These are phyloP conservation scores for Drosophila bifasciata DNA, from an alignment of 1,140 invertebrate genomes.

Conservation along the genomic window DNA sequence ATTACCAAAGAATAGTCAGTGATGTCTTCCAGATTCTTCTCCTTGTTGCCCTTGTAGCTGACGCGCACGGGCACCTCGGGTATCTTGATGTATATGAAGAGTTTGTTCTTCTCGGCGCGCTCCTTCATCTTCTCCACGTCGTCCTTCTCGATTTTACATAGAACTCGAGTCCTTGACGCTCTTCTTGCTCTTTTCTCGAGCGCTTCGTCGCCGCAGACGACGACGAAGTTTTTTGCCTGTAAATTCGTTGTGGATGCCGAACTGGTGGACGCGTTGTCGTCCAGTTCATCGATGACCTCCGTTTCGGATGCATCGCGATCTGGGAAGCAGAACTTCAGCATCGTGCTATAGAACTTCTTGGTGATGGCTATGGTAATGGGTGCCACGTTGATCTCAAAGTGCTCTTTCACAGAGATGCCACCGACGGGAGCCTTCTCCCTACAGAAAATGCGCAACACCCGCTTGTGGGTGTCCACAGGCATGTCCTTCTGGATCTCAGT, in stretches of 20 bases:
- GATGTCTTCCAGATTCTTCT: slow-evolving; percentile 98
- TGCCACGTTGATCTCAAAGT: slow-evolving; percentile 98
- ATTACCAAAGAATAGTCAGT: slow-evolving; percentile 96
- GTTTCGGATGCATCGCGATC: slow-evolving; percentile 95
- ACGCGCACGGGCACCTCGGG: slow-evolving; percentile 98
- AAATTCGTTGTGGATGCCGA: slow-evolving; percentile 78
- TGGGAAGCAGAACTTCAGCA: slow-evolving; percentile 99
- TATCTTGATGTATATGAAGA: slow-evolving; percentile 99
- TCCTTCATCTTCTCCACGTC: slow-evolving; percentile 96
- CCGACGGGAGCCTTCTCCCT: slow-evolving; percentile 96
- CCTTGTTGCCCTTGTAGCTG: slow-evolving; percentile 98
- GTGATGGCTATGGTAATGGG: slow-evolving; percentile 97
- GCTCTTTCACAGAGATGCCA: slow-evolving; percentile 99
- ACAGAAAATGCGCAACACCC: slow-evolving; percentile 94
- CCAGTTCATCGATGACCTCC: slow-evolving; percentile 86
- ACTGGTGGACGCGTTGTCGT: slow-evolving; percentile 84
- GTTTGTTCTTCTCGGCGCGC: slow-evolving; percentile 98
- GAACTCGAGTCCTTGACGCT: slow-evolving; percentile 92
- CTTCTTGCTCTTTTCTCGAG: slow-evolving; percentile 84
- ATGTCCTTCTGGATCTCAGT: slow-evolving; percentile 95
- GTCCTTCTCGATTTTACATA: slow-evolving; percentile 95
- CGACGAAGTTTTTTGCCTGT: slow-evolving; percentile 55
- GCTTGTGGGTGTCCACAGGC: slow-evolving; percentile 92
- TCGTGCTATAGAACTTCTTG: slow-evolving; percentile 98
- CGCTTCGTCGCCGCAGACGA: slow-evolving; percentile 83